Conservation (phyloP, 2,888 invertebrate species). For the Aspidiotus destructor region DNA sequence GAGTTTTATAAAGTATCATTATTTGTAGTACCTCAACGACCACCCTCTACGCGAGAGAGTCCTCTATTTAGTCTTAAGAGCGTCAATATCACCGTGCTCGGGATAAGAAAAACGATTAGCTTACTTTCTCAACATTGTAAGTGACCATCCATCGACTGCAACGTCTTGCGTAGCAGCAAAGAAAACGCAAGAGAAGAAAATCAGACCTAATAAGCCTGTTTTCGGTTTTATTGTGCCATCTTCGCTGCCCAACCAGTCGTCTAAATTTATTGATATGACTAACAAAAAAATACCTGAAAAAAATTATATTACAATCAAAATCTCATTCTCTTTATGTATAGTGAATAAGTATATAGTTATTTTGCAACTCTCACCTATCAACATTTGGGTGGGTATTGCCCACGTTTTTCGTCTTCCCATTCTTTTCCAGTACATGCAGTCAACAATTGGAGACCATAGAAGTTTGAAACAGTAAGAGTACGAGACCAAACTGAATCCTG, state of each 20-base stretch:
- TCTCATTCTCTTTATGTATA: no score
- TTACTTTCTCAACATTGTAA: constrained; percentile 91
- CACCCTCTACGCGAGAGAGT: no score
- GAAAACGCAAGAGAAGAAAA: constrained; percentile 88
- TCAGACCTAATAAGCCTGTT: constrained; percentile 55
- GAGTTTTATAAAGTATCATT: no score
- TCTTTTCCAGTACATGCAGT: neutral
- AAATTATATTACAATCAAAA: no score
- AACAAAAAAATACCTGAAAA: constrained; percentile 54
- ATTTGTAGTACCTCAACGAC: no score
- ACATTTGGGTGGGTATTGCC: constrained; percentile 88
- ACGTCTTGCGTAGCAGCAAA: constrained; percentile 98
- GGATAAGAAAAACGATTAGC: neutral
- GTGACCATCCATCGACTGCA: constrained; percentile 98
- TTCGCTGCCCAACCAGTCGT: constrained; percentile 59
- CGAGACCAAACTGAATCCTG: neutral
- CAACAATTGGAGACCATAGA: neutral
- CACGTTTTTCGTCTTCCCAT: constrained; percentile 60
- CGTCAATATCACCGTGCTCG: no score
- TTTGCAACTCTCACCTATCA: constrained; percentile 60
- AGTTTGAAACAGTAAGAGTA: neutral
- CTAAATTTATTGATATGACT: constrained; percentile 63
- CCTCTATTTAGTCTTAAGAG: no score
- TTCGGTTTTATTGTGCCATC: constrained; percentile 31
- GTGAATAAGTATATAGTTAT: no score